phyloP scores from a whole-genome alignment of 2,113 vertebrate species.

The Nesogale talazaci region DNA sequence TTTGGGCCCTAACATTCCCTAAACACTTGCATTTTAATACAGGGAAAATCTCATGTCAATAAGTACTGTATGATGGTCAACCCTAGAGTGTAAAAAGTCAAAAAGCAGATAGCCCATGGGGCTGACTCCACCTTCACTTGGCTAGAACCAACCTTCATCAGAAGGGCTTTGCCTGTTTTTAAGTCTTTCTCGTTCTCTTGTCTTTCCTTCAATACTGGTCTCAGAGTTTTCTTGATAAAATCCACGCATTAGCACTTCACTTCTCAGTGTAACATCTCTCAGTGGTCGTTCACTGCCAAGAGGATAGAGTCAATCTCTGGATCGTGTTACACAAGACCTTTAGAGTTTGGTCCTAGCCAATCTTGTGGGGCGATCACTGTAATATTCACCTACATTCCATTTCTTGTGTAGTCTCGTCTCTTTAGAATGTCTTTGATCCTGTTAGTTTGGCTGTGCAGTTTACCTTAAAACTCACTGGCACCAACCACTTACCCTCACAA shows the following conservation, averaged over 20 bases:
- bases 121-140: not conserved
- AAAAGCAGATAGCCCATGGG: not conserved
- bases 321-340: not conserved
- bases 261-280: constrained; percentile 49
- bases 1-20: not conserved
- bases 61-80: not conserved
- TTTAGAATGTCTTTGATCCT: constrained; percentile 38
- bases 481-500: constrained; percentile 10
- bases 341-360: constrained; percentile 8
- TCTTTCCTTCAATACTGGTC: not conserved
- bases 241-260: constrained; percentile 48
- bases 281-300: not conserved
- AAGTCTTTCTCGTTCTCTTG: not conserved
- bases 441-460: constrained; percentile 10
- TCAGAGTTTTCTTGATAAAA: constrained; percentile 37
- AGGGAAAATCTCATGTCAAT: not conserved
- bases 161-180: not conserved
- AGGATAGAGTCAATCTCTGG: not conserved
- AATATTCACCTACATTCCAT: not conserved
- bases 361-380: not conserved
- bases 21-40: not conserved
- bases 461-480: constrained; percentile 22
- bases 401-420: not conserved
- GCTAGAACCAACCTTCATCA: not conserved
- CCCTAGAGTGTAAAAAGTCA: not conserved